Percentiles rank a stretch among this genome's conserved stretches.
Conservation (phyloP, 2,797 vertebrate genomes). For the Gobio occitaniae region DNA sequence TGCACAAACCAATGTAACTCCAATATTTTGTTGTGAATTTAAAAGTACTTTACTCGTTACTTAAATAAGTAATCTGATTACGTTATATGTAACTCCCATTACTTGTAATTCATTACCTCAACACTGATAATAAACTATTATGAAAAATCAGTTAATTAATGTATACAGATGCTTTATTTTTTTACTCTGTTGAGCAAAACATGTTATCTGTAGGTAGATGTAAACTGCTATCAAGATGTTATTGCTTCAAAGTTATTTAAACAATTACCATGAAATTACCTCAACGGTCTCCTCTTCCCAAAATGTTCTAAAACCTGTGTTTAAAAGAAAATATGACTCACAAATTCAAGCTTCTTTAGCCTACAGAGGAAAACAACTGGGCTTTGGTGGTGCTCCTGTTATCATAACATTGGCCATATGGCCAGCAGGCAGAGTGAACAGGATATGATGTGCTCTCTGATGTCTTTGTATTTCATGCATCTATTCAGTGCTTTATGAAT, state of each 20-base stretch:
- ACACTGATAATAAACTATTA: too few relatives aligned
- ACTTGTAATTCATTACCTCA: too few relatives aligned
- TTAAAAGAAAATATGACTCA: slow-evolving; percentile 32
- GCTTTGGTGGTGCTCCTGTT: slow-evolving; percentile 15
- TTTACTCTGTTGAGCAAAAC: neutral
- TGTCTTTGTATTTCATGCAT: slow-evolving; percentile 47
- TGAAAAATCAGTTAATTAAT: neutral
- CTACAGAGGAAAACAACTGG: slow-evolving; percentile 42
- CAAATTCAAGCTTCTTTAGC: slow-evolving; percentile 32
- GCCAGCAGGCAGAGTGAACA: slow-evolving; percentile 34
- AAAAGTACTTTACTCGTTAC: too few relatives aligned
- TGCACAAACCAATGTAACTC: too few relatives aligned
- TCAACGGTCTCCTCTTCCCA: neutral
- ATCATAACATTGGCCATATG: slow-evolving; percentile 45
- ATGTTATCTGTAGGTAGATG: neutral
- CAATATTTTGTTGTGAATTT: too few relatives aligned
- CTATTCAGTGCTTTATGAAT: slow-evolving; percentile 32
- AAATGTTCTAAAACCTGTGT: slow-evolving; percentile 6
- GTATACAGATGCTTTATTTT: neutral
- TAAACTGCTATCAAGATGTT: neutral
- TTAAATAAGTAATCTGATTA: too few relatives aligned
- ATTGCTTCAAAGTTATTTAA: neutral
- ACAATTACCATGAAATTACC: neutral
- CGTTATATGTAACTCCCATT: too few relatives aligned
- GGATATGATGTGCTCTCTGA: slow-evolving; percentile 34